phyloP scores from a whole-genome alignment of 2,113 vertebrate genomes.

The Brachirus orientalis region DNA sequence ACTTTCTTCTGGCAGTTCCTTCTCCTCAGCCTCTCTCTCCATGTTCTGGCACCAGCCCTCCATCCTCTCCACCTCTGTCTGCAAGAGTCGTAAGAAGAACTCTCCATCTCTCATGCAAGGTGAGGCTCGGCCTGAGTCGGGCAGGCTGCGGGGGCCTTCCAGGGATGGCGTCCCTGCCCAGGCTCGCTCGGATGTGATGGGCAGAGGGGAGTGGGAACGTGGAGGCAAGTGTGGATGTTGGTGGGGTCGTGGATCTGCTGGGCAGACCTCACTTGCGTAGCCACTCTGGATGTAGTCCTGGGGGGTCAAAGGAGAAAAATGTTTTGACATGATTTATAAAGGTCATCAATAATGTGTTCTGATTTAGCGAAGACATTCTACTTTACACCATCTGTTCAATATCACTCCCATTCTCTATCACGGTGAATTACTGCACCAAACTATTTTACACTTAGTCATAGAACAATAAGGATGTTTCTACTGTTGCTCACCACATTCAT shows the following conservation, averaged over 20 bases:
- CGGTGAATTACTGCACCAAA: no score
- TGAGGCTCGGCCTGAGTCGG: slow-evolving; percentile 92
- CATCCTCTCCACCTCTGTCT: slow-evolving; percentile 96
- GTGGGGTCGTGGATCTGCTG: slow-evolving; percentile 77
- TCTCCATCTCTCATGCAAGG: slow-evolving; percentile 95
- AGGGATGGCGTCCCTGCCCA: slow-evolving; percentile 80
- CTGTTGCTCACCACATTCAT: no score
- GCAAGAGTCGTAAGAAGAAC: slow-evolving; percentile 95
- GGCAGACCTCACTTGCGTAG: slow-evolving; percentile 84
- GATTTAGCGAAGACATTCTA: no score
- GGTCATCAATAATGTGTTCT: no score
- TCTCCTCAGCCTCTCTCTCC: slow-evolving; percentile 95
- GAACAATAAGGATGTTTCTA: no score
- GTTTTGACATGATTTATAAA: background rate
- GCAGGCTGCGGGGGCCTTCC: slow-evolving; percentile 94
- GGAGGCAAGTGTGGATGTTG: slow-evolving; percentile 76
- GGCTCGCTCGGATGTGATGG: slow-evolving; percentile 83
- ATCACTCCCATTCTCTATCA: no score
- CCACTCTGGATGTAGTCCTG: slow-evolving; percentile 88
- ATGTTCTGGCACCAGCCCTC: slow-evolving; percentile 98
- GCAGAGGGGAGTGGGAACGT: slow-evolving; percentile 78
- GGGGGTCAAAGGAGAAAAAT: background rate
- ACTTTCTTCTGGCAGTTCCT: slow-evolving; percentile 95
- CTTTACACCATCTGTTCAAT: no score
- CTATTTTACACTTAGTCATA: no score